Conservation (phyloP, 2,888 invertebrate species). For the Lasioglossum pauxillum region DNA sequence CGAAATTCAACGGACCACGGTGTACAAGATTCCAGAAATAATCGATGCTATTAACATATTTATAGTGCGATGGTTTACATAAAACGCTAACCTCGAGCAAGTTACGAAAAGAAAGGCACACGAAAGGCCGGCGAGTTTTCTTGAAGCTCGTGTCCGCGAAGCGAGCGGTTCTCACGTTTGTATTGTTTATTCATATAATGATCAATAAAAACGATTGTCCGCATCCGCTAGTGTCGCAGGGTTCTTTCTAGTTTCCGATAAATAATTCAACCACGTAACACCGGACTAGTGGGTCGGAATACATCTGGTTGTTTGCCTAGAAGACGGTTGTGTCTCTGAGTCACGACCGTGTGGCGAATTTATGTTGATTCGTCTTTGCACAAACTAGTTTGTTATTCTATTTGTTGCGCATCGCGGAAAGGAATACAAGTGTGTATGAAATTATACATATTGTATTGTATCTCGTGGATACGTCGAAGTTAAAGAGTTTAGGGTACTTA, state of each 20-base stretch:
- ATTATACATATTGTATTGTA: not conserved
- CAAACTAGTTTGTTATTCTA: not conserved
- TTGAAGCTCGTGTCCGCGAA: conserved; percentile 4
- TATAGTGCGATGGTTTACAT: not conserved
- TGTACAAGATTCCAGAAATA: not conserved
- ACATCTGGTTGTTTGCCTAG: not conserved
- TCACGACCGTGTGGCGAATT: not conserved
- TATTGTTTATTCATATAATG: conserved; percentile 41
- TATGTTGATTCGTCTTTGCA: not conserved
- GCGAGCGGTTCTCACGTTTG: not conserved
- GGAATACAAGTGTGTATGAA: not conserved
- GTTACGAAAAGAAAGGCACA: not conserved
- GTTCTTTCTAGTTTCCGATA: conserved; percentile 21
- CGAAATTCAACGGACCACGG: not conserved
- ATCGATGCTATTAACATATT: not conserved
- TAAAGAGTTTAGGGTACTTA: not conserved
- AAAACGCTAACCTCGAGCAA: conserved; percentile 19
- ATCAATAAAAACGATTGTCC: conserved; percentile 43
- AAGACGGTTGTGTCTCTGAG: not conserved
- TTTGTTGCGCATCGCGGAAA: not conserved
- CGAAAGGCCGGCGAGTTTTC: not conserved
- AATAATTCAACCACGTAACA: conserved; percentile 31
- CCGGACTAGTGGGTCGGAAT: not conserved
- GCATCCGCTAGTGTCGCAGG: not conserved
- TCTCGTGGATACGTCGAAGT: not conserved